A percentile compares a stretch with the other conserved stretches of the same genome.
Conservation (phyloP, 2,888 invertebrate genomes). For the Arge pagana region DNA sequence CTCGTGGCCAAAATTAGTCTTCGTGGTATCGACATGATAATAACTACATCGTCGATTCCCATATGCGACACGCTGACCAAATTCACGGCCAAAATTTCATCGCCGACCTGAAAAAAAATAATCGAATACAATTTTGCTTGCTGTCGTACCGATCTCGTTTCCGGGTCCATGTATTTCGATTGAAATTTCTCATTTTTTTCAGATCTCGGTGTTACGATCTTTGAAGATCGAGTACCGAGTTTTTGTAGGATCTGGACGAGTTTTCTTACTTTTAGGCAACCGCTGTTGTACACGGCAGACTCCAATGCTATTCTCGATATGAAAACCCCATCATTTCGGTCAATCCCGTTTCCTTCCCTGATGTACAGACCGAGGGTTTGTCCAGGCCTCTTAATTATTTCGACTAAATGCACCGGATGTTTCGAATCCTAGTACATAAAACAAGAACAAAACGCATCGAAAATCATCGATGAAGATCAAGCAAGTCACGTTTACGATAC, state of each 20-base stretch:
- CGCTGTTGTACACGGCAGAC: conserved; percentile 96
- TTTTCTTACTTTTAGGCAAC: conserved; percentile 78
- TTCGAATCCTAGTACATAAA: conserved; percentile 66
- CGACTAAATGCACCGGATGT: conserved; percentile 87
- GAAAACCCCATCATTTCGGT: conserved; percentile 94
- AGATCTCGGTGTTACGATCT: background rate
- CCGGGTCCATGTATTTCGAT: background rate
- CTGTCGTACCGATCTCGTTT: background rate
- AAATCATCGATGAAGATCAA: background rate
- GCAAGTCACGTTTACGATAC: conserved; percentile 24
- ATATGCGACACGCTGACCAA: conserved; percentile 96
- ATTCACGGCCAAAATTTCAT: conserved; percentile 98
- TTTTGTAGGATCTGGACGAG: no score
- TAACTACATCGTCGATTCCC: conserved; percentile 98
- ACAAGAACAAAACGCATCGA: background rate
- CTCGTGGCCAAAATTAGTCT: conserved; percentile 92
- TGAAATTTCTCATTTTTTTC: background rate
- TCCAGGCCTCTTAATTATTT: conserved; percentile 98
- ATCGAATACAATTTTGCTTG: background rate
- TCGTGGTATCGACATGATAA: conserved; percentile 98
- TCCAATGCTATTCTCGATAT: conserved; percentile 95
- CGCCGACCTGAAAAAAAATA: conserved; percentile 81
- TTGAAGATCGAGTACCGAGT: background rate
- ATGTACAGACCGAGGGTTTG: conserved; percentile 98
- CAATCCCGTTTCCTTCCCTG: conserved; percentile 98